phyloP scores from a whole-genome alignment of 2,113 vertebrate species.

The Cephalopterus ornatus region DNA sequence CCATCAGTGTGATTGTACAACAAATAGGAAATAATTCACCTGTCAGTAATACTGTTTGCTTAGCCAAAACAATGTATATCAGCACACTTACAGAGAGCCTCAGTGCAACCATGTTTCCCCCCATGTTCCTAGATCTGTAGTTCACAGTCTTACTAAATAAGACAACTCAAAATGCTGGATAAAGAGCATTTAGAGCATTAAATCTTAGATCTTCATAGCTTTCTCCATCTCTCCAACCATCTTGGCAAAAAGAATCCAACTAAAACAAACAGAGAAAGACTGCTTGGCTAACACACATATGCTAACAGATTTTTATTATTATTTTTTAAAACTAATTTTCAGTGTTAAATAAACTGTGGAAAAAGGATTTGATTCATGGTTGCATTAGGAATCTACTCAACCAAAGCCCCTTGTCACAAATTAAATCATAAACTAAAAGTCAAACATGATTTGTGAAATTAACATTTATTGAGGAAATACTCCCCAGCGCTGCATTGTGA shows the following conservation, averaged over 20 bases:
- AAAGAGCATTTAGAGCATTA: neutral
- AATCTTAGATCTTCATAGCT: neutral
- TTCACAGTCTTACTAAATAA: neutral
- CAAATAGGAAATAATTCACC: neutral
- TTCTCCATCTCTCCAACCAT: neutral
- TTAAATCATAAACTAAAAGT: conserved; percentile 75
- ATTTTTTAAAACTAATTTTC: conserved; percentile 10
- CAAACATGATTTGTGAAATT: conserved; percentile 76
- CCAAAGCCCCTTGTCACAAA: conserved; percentile 75
- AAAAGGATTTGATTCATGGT: conserved; percentile 75
- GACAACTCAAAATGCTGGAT: neutral
- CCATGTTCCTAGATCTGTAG: neutral
- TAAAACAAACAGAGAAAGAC: neutral
- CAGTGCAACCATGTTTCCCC: neutral
- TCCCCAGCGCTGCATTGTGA: conserved; percentile 49
- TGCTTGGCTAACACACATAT: neutral
- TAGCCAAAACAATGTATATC: neutral
- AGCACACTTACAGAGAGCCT: neutral
- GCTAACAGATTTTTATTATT: neutral
- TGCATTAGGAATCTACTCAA: conserved; percentile 75
- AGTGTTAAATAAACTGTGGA: conserved; percentile 33
- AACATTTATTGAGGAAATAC: conserved; percentile 68
- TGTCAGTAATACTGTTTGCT: neutral
- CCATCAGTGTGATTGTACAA: neutral
- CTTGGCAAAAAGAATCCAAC: neutral